phyloP scores from a whole-genome alignment of 2,113 vertebrate species.

The Muscicapa adusta region DNA sequence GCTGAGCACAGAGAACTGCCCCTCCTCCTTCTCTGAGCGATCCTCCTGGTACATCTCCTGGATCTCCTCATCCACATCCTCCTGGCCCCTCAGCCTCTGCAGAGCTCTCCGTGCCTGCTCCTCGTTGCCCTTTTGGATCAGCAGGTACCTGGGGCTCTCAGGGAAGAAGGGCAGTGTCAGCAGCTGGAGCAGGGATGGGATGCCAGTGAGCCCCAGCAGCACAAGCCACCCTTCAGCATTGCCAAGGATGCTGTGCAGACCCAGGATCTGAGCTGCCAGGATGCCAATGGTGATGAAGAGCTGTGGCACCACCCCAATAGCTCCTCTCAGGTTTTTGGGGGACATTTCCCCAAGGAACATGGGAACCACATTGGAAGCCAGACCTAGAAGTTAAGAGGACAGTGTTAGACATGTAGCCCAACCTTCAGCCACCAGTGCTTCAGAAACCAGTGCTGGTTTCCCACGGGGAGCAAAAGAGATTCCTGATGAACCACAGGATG shows the following conservation, averaged over 20 bases:
- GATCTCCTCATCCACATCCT: slow-evolving; percentile 79
- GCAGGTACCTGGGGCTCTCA: slow-evolving; percentile 88
- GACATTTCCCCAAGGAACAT: slow-evolving; percentile 96
- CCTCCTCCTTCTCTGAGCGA: slow-evolving; percentile 77
- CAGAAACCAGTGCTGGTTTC: too few relatives aligned
- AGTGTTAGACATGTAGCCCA: background rate
- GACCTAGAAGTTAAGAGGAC: slow-evolving; percentile 66
- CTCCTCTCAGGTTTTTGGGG: slow-evolving; percentile 89
- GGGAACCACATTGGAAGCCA: slow-evolving; percentile 92
- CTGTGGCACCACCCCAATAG: slow-evolving; percentile 83
- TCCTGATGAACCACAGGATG: background rate
- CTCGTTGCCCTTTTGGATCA: slow-evolving; percentile 82
- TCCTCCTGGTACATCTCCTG: slow-evolving; percentile 84
- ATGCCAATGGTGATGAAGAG: slow-evolving; percentile 93
- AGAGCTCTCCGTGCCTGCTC: slow-evolving; percentile 75
- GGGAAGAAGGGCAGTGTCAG: slow-evolving; percentile 86
- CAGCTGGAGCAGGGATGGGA: slow-evolving; percentile 83
- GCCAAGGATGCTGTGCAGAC: slow-evolving; percentile 80
- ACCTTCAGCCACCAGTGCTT: background rate
- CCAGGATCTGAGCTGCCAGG: slow-evolving; percentile 86
- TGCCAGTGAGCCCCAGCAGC: slow-evolving; percentile 83
- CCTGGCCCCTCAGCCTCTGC: slow-evolving; percentile 76
- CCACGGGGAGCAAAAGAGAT: background rate
- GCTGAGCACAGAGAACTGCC: slow-evolving; percentile 76
- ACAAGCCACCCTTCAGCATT: slow-evolving; percentile 82